Base-by-base conservation (phyloP, 37 sponge, comb jelly and placozoan species). In the Halichondria panicea region DNA sequence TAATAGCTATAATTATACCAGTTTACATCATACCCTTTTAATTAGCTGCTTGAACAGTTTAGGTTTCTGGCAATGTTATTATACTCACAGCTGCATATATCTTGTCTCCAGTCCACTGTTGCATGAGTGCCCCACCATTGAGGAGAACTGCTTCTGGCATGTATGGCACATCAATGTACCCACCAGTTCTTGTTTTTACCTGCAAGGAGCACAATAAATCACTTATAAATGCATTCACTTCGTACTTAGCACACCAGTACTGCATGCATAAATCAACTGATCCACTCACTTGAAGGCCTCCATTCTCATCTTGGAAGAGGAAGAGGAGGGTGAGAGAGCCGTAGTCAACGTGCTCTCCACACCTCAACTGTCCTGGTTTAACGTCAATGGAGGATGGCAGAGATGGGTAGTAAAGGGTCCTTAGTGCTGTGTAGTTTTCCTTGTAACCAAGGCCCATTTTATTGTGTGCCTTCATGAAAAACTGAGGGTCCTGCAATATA, bases 321-420 rank as follows among this genome's bases (percentile, higher is more conserved):
- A n/a, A n/a, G 62, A 88, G 84, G 1, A 88, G 79, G 27, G 89
- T 88, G 52, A 88, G 74, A 27, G 89, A 88, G 21, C 89, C 89
- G 66, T 82, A 88, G 63, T 88, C 89, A 24, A 83, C 83, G 57
- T 88, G 89, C 27, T 88, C 89, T n/a, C 89, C 89, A 82, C 89
- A 88, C 2, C 89, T 53, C 57, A 88, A 67, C 54, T 88, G 89
- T 0, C 89, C 89, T 43, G 83, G 74, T 43, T 84, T 84, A 54
- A 89, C 55, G 24, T 27, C 44, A 0, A 12, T 28, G 43, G 9
- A 34, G 25, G 63, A 22, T 18, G 62, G 54, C n/a, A 89, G 40
- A 22, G 90, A 76, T 48, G 90, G 90, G 71, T 89, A 89, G 80
- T 83, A 75, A 24, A 89, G 81, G 2, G 70, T 31, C 22, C 90